A percentile compares a stretch with the other conserved stretches of the same genome.
Evolutionary conservation across 2,797 vertebrate genomes (phyloP).

Genomic region (Sebastolobus alascanus): DNA sequence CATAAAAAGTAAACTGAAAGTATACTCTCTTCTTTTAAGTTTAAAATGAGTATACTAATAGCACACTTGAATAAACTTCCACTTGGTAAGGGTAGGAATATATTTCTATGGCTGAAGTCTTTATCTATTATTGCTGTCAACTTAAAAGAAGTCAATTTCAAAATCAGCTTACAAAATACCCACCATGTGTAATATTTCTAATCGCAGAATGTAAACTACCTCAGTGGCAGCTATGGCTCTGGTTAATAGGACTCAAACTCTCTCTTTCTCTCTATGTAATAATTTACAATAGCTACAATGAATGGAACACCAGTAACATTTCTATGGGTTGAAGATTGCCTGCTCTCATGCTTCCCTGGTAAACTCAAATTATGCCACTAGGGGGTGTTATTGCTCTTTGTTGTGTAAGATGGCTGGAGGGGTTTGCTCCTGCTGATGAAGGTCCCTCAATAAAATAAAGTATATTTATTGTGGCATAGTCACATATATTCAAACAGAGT

Average conservation of each 20-base stretch:
- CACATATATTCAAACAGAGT: not conserved
- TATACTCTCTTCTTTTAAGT: no score
- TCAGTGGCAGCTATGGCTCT: not conserved
- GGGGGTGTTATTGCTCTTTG: slow-evolving; percentile 47
- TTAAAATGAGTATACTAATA: no score
- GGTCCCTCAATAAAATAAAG: not conserved
- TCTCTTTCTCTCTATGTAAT: not conserved
- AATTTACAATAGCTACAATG: not conserved
- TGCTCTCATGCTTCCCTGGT: not conserved
- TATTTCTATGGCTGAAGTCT: not conserved
- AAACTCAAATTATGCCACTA: slow-evolving; percentile 32
- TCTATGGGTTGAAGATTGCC: not conserved
- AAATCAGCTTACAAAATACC: not conserved
- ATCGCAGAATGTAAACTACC: not conserved
- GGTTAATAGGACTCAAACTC: not conserved
- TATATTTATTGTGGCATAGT: not conserved
- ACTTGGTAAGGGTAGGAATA: not conserved
- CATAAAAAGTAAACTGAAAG: no score
- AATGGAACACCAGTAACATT: not conserved
- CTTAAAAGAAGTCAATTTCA: not conserved
- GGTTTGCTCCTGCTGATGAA: not conserved
- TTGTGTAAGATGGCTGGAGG: not conserved
- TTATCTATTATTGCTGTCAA: not conserved
- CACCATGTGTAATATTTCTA: not conserved
- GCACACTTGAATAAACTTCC: no score